These are phyloP conservation scores for Neodiprion fabricii DNA, from an alignment of 1,140 invertebrate genomes.

Conservation along the genomic window DNA sequence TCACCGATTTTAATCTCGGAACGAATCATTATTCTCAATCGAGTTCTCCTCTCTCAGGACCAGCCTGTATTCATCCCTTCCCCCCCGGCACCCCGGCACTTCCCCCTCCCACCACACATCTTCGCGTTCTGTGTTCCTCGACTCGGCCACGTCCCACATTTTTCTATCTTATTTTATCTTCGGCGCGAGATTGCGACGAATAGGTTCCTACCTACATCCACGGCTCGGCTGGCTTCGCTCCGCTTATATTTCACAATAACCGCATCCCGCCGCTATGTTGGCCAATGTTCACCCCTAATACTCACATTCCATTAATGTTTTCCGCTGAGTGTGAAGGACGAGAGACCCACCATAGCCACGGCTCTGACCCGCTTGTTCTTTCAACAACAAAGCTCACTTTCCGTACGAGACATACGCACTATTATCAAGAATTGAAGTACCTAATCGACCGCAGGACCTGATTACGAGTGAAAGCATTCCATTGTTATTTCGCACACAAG, in stretches of 20 bases:
- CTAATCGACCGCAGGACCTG: too few relatives aligned
- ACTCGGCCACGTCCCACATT: background rate
- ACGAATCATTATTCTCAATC: conserved; percentile 7
- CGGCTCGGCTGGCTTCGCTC: background rate
- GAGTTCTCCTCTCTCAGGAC: background rate
- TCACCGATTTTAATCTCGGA: conserved; percentile 5
- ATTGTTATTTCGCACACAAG: too few relatives aligned
- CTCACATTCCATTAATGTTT: background rate
- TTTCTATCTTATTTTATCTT: conserved; percentile 6
- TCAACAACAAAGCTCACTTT: too few relatives aligned
- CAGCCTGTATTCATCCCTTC: too few relatives aligned
- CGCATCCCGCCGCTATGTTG: background rate
- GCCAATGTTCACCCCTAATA: too few relatives aligned
- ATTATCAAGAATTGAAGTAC: too few relatives aligned
- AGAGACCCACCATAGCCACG: background rate
- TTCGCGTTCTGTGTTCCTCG: background rate
- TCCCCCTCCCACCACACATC: background rate
- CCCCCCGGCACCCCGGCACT: background rate
- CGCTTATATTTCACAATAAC: background rate
- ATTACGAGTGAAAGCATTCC: too few relatives aligned
- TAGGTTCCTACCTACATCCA: background rate
- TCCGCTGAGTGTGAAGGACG: background rate
- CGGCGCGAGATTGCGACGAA: background rate
- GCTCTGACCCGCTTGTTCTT: too few relatives aligned
- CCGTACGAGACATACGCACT: too few relatives aligned